Conservation (phyloP, 2,797 vertebrate genomes). For the Enteromius paludinosus region DNA sequence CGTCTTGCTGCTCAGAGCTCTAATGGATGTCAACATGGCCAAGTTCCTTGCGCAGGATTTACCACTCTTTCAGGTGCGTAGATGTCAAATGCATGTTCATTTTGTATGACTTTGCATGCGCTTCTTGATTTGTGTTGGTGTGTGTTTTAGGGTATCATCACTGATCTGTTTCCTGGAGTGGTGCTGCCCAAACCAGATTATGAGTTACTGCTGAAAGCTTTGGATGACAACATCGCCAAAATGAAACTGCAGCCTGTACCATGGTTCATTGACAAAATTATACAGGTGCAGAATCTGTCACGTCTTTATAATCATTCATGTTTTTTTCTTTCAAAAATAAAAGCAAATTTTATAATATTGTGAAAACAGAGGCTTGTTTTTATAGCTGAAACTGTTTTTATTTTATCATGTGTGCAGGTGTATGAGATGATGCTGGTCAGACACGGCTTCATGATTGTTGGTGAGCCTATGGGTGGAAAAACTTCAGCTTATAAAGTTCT, state of each 20-base stretch:
- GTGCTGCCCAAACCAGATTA: conserved; percentile 91
- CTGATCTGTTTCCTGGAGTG: conserved; percentile 92
- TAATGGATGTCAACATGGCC: conserved; percentile 94
- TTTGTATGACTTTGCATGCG: conserved; percentile 19
- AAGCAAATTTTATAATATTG: too few species aligned
- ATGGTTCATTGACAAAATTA: conserved; percentile 94
- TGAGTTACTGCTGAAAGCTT: conserved; percentile 81
- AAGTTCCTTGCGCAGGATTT: conserved; percentile 95
- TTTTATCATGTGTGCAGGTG: conserved; percentile 75
- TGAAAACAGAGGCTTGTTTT: not conserved
- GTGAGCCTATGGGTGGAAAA: conserved; percentile 90
- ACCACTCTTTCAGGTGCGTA: conserved; percentile 87
- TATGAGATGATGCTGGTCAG: conserved; percentile 97
- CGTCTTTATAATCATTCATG: not conserved
- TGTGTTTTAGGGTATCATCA: conserved; percentile 89
- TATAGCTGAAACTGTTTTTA: not conserved
- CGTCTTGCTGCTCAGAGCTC: conserved; percentile 84
- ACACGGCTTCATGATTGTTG: conserved; percentile 95
- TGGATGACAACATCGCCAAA: conserved; percentile 83
- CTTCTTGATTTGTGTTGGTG: not conserved
- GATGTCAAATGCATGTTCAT: not conserved
- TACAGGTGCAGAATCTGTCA: conserved; percentile 81
- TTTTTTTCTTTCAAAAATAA: not conserved
- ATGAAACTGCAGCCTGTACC: conserved; percentile 88
- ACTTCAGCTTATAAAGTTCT: conserved; percentile 90